A percentile compares a stretch with the other conserved stretches of the same genome.
These are phyloP conservation scores for Pipa parva DNA, from an alignment of 2,113 vertebrate genomes.

Conservation along the genomic window DNA sequence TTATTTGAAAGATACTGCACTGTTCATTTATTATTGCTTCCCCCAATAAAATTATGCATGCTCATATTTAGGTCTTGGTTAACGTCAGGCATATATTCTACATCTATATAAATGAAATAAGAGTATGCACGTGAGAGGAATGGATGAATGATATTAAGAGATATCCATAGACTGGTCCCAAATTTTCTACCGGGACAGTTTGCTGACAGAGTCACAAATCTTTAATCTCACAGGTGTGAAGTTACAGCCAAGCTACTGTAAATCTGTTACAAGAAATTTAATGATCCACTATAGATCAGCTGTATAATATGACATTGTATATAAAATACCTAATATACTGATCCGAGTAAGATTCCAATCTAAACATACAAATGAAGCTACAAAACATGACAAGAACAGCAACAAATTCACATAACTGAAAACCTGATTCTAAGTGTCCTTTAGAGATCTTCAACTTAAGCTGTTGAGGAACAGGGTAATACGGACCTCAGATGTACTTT, in stretches of 20 bases:
- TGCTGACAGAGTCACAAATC: neutral
- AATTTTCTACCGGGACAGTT: conserved; percentile 1
- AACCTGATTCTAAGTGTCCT: too few relatives aligned
- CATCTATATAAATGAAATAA: neutral
- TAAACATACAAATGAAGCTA: too few relatives aligned
- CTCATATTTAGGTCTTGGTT: neutral
- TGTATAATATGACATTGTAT: neutral
- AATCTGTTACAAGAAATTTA: neutral
- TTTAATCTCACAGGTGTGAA: neutral
- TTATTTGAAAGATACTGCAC: neutral
- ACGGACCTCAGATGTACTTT: too few relatives aligned
- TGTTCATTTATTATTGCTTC: neutral
- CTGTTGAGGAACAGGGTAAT: too few relatives aligned
- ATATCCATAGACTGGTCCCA: neutral
- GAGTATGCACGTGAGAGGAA: neutral
- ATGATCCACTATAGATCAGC: neutral
- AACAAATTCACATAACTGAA: too few relatives aligned
- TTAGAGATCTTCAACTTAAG: too few relatives aligned
- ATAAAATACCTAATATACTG: neutral
- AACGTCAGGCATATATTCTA: neutral
- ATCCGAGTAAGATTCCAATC: neutral
- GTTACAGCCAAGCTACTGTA: neutral
- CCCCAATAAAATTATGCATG: neutral
- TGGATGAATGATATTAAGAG: neutral
- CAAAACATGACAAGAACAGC: too few relatives aligned